These are phyloP conservation scores for Coboldia fuscipes DNA, from an alignment of 1,140 invertebrate species.

Conservation along the genomic window DNA sequence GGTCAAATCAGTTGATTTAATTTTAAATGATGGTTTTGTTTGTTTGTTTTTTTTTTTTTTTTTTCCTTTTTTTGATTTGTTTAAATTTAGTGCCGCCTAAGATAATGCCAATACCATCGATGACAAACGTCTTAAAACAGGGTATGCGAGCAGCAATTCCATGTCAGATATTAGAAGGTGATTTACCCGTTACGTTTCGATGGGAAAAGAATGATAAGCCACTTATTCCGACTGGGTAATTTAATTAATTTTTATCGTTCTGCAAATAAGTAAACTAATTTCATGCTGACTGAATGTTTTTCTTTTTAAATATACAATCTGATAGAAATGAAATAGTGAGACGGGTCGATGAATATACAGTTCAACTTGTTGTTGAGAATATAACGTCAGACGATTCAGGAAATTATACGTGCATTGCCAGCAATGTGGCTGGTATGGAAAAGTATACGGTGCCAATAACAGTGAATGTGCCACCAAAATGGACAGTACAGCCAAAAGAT, in stretches of 20 bases:
- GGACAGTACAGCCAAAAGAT: conserved; percentile 75
- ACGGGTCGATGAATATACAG: conserved; percentile 66
- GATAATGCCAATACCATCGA: conserved; percentile 67
- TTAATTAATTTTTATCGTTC: too few relatives aligned
- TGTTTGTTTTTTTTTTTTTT: background rate
- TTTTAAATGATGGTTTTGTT: background rate
- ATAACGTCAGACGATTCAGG: conserved; percentile 64
- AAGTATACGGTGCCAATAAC: conserved; percentile 50
- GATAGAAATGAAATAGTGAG: conserved; percentile 26
- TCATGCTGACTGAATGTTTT: background rate
- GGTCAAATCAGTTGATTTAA: background rate
- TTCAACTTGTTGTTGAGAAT: conserved; percentile 69
- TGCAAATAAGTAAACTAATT: too few relatives aligned
- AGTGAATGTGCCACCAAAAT: conserved; percentile 76
- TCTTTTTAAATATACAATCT: background rate
- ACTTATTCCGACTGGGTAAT: conserved; percentile 23
- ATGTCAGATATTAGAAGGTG: conserved; percentile 85
- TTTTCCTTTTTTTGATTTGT: conserved; percentile 9
- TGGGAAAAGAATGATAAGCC: conserved; percentile 64
- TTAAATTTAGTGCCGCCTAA: conserved; percentile 53
- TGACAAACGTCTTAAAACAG: conserved; percentile 58
- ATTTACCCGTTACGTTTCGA: conserved; percentile 72
- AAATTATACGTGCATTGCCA: conserved; percentile 75
- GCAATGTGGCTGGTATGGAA: conserved; percentile 60
- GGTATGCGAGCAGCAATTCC: conserved; percentile 82